Conservation (phyloP, 2,113 vertebrate genomes). For the Diphyllodes magnificus region DNA sequence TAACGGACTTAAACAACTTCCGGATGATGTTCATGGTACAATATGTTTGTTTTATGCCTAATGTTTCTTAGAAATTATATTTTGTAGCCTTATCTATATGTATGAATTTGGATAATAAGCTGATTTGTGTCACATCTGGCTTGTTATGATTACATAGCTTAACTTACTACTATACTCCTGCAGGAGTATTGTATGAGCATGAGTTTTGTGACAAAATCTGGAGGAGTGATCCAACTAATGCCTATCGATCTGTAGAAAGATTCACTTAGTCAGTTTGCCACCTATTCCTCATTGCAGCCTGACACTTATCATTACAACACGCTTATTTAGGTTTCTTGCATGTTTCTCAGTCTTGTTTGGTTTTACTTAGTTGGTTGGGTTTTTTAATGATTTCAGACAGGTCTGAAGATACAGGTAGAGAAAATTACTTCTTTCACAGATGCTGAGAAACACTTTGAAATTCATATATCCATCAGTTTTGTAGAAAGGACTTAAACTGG, state of each 20-base stretch:
- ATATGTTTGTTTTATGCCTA: background rate
- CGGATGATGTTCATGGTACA: conserved; percentile 87
- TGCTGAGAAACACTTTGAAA: background rate
- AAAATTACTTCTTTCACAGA: background rate
- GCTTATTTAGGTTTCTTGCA: background rate
- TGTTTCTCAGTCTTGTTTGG: background rate
- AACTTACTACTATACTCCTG: background rate
- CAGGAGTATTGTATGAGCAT: background rate
- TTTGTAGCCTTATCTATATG: background rate
- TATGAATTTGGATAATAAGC: background rate
- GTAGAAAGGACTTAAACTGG: background rate
- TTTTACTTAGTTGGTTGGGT: background rate
- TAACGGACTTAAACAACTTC: conserved; percentile 94
- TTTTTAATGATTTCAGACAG: background rate
- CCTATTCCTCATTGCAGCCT: background rate
- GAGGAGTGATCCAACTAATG: background rate
- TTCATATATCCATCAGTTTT: background rate
- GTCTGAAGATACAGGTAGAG: background rate
- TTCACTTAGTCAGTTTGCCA: background rate
- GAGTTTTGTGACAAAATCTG: background rate
- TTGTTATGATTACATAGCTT: background rate
- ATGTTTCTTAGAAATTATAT: background rate
- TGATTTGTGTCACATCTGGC: background rate
- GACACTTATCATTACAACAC: background rate
- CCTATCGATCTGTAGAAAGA: background rate